Base-by-base conservation (phyloP, 2,113 vertebrate species). In the Xenopus laevis region DNA sequence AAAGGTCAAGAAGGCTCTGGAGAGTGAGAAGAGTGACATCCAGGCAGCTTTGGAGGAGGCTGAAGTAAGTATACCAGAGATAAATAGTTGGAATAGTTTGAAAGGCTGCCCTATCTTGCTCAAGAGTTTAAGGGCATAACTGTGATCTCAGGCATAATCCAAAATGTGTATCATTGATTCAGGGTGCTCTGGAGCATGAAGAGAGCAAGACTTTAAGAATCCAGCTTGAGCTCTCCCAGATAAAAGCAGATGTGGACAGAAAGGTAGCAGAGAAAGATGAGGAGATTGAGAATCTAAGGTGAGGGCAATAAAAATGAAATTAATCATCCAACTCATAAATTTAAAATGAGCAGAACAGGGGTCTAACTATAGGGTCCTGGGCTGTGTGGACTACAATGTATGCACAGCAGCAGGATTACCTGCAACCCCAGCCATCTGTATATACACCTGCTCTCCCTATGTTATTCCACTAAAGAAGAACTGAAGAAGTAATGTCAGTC, bases 21-120 rank as follows among this genome's bases (percentile, higher is more conserved):
- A 98, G 77, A 74, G 84, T 0, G 97, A 98, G 87, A 98, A 95
- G 84, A 92, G 73, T 0, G 96, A 98, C 67, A 93, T 97, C 72
- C 95, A 98, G 76, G 94, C 94, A 1, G 94, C 95, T 0, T 84
- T 98, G 75, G 96, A 96, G 78, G 97, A 98, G 83, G 96, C 93
- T 1, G 96, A 98, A 92, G 97, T 98, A 79, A 81, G 82, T 45
- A 17, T 44, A 4, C 33, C 8, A 40, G 33, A 40, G 33, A 40
- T 40, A 7, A 27, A 27, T 27, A 27, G 23, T 27, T 27, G 23
- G 23, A 27, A 27, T 27, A 27, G 23, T 27, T 27, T 27, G 23
- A 27, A 27, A 27, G 23, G 23, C 23, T 2, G 23, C 23, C 23
- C 23, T 27, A 27, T 4, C 33, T 40, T 6, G 33, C 33, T 2